A percentile compares a stretch with the other conserved stretches of the same genome.
These are phyloP conservation scores for Channa argus DNA, from an alignment of 2,113 vertebrate genomes.

Conservation along the genomic window DNA sequence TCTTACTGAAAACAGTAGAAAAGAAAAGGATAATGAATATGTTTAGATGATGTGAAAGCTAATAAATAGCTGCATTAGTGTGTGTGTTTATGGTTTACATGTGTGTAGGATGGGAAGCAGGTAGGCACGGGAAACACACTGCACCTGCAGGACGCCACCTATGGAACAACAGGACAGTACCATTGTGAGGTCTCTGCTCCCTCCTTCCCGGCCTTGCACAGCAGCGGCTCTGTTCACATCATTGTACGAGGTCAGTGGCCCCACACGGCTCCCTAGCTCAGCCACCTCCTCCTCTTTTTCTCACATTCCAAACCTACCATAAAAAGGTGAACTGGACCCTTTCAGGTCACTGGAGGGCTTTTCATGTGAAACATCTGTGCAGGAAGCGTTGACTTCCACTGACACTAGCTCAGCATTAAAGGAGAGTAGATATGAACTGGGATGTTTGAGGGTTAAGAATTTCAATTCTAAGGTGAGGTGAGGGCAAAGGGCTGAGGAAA, in stretches of 20 bases:
- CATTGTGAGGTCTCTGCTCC: slow-evolving; percentile 85
- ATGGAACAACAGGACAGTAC: slow-evolving; percentile 84
- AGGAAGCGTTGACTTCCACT: not conserved
- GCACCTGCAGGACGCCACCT: slow-evolving; percentile 80
- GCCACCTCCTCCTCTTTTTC: no score
- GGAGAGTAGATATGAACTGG: no score
- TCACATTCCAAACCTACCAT: not conserved
- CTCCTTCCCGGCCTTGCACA: slow-evolving; percentile 81
- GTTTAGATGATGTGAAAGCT: not conserved
- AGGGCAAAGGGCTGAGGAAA: no score
- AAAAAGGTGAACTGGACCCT: not conserved
- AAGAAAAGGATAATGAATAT: not conserved
- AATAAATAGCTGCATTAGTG: not conserved
- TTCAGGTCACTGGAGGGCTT: no score
- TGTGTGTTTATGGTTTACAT: not conserved
- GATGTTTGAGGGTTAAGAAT: not conserved
- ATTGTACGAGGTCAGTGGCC: slow-evolving; percentile 84
- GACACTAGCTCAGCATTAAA: not conserved
- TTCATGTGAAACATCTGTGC: no score
- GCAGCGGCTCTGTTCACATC: slow-evolving; percentile 85
- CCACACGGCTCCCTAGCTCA: rapidly evolving
- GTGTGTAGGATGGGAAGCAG: slow-evolving; percentile 77
- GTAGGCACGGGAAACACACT: slow-evolving; percentile 79
- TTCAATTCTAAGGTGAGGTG: no score
- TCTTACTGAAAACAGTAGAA: no score